Evolutionary conservation across 1,140 invertebrate genomes (phyloP), one percentile per base, ranked within the genome.

Genomic region (Aphaenogaster floridana): DNA sequence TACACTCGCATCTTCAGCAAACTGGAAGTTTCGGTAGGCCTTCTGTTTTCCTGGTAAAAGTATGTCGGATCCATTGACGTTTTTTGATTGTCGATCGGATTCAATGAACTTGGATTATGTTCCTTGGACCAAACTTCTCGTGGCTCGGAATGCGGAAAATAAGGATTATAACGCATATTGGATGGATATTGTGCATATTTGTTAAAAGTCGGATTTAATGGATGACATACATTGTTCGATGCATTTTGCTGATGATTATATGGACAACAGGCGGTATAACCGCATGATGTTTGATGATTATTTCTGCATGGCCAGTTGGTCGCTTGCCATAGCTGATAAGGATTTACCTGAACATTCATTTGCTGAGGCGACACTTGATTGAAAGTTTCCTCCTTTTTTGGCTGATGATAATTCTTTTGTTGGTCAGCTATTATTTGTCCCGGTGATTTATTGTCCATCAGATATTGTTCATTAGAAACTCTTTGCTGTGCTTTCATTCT

Each of bases 1-100:
- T 93, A 90, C 3, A 88, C 9, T 7, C 93, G 92, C 11, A 93
- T 77, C 66, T 94, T 93, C 7, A 94, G 15, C 11, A 94, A 42
- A 68, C 93, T 95, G 1, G 90, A 92, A 3, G 91, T 86, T 50
- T 92, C 90, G 6, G 6, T 57, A 8, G 66, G n/a, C 1, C 13
- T 74, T 17, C 9, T 80, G 3, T 15, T 64, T 11, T 48, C 34
- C n/a, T 91, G 11, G 17, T n/a, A 42, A 7, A 85, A 68, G 0
- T 8, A 0, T 28, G 36, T 2, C 11, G 54, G 0, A 0, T 79
- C 13, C 15, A 59, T 36, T 13, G 21, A 11, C 0, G 8, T 9
- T 63, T 1, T 64, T 28, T 61, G 52, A 50, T 86, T 68, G 13
- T 61, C 64, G 72, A 28, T 21, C 15, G 13, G 34, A 48, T 59